Percentiles rank a stretch among this genome's conserved stretches.
Evolutionary conservation across 1,140 invertebrate species (phyloP).

Genomic region (Drosophila asahinai): DNA sequence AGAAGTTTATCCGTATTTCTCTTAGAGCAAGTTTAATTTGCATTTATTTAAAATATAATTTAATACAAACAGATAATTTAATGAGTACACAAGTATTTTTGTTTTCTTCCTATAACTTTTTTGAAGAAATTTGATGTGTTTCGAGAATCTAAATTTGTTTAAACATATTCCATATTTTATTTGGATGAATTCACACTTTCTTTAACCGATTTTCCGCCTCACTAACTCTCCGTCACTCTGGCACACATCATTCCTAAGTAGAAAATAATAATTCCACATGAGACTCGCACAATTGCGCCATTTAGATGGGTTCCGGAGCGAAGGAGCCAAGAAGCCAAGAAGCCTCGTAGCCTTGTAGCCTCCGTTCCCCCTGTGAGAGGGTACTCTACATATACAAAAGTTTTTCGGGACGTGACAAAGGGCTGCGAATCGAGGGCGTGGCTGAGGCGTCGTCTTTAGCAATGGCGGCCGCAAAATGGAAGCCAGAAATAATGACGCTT

Average conservation of each 20-base stretch:
- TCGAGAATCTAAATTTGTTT: background rate
- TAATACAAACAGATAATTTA: too few relatives aligned
- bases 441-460: constrained; percentile 45
- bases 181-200: background rate
- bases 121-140: background rate
- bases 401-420: constrained; percentile 76
- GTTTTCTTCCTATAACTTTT: background rate
- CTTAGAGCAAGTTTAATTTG: too few relatives aligned
- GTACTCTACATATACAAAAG: constrained; percentile 46
- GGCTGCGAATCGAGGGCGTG: constrained; percentile 40
- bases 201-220: constrained; percentile 8
- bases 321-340: constrained; percentile 1
- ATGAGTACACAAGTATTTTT: too few relatives aligned
- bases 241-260: constrained; percentile 33
- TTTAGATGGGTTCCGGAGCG: constrained; percentile 68
- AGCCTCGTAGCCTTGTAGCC: background rate
- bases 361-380: constrained; percentile 1
- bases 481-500: constrained; percentile 78
- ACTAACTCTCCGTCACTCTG: background rate
- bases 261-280: constrained; percentile 70
- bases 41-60: too few relatives aligned
- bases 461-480: constrained; percentile 69
- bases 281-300: constrained; percentile 76
- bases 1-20: too few relatives aligned
- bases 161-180: background rate